Percentiles rank a stretch among this genome's conserved stretches.
Evolutionary conservation across 1,140 invertebrate species (phyloP).

Genomic region (Centruroides vittatus): DNA sequence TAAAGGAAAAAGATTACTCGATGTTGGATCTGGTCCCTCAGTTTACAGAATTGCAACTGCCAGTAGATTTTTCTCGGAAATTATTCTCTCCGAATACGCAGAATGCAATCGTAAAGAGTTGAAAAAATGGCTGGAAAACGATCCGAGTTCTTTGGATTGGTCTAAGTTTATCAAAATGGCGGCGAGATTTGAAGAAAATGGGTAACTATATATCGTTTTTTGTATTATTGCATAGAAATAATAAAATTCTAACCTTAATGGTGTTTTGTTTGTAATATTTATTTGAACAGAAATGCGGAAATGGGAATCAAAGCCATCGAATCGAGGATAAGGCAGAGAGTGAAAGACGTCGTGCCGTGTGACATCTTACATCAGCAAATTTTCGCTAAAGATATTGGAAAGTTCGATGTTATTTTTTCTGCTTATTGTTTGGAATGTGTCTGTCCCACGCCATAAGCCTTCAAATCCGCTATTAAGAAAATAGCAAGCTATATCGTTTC

Average conservation of each 20-base stretch:
- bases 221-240: too few species aligned
- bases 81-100: constrained; percentile 4
- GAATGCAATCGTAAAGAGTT: constrained; percentile 3
- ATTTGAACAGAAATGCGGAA: not conserved
- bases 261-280: not conserved
- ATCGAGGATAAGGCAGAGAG: not conserved
- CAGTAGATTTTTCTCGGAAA: not conserved
- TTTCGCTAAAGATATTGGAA: not conserved
- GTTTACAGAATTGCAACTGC: constrained; percentile 3
- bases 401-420: constrained; percentile 1
- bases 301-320: constrained; percentile 1
- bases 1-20: too few species aligned
- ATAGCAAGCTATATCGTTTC: too few species aligned
- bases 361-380: constrained; percentile 3
- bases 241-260: too few species aligned
- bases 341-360: constrained; percentile 1
- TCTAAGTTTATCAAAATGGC: not conserved
- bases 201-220: not conserved
- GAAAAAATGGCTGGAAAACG: constrained; percentile 3
- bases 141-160: constrained; percentile 1
- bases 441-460: too few species aligned
- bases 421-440: too few species aligned
- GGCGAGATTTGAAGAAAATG: not conserved
- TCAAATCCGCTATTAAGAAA: too few species aligned
- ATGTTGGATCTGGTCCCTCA: too few species aligned